Evolutionary conservation across 2,888 invertebrate genomes (phyloP).

Genomic region (Hydrotaea cyrtoneurina): DNA sequence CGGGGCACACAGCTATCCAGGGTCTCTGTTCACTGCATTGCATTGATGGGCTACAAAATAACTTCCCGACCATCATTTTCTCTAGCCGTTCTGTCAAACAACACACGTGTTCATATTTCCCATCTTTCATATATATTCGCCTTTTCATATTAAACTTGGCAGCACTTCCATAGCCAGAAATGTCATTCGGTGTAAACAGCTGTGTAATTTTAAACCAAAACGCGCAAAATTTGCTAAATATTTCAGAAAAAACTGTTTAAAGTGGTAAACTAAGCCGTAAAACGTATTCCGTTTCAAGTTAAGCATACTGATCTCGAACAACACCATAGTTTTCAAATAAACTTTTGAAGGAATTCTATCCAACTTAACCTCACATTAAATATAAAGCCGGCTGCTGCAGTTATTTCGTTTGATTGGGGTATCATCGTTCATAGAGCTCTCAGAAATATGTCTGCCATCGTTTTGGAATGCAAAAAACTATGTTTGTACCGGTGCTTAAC

Average conservation of each 20-base stretch:
- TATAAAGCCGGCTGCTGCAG: conserved; percentile 17
- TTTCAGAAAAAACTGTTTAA: not conserved
- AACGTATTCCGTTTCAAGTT: not conserved
- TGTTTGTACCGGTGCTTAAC: conserved; percentile 76
- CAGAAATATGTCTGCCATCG: conserved; percentile 50
- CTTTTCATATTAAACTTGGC: too few species aligned
- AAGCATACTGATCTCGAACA: not conserved
- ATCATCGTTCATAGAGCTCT: not conserved
- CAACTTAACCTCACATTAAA: conserved; percentile 23
- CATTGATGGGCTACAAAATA: too few species aligned
- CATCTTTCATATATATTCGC: too few species aligned
- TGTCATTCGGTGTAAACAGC: not conserved
- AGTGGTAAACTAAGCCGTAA: not conserved
- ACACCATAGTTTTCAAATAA: not conserved
- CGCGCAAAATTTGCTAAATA: not conserved
- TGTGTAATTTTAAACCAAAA: not conserved
- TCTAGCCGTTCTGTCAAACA: too few species aligned
- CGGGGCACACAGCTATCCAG: too few species aligned
- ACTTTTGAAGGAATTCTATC: not conserved
- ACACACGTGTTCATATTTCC: too few species aligned
- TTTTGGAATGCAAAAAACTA: conserved; percentile 75
- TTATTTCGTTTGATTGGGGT: not conserved
- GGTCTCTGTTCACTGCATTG: too few species aligned
- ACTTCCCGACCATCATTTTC: too few species aligned
- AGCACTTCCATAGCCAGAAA: too few species aligned